Evolutionary conservation across 2,797 vertebrate species (phyloP).

Genomic region (Parotocinclus haroldoi): DNA sequence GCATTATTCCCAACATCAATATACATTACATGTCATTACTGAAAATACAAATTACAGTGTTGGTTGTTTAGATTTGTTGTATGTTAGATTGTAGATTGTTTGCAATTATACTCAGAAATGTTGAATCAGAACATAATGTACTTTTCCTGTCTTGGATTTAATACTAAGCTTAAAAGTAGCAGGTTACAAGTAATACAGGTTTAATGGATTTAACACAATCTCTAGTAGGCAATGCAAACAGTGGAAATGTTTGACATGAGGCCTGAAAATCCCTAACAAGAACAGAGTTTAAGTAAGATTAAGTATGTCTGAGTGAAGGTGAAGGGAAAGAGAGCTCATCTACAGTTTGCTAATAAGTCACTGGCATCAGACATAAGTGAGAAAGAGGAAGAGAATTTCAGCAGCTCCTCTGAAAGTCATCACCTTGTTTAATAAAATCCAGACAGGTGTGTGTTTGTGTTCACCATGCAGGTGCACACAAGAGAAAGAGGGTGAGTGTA

Average conservation of each 20-base stretch:
- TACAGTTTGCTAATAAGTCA: constrained; percentile 31
- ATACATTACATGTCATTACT: neutral
- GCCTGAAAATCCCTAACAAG: neutral
- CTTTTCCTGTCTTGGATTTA: no score
- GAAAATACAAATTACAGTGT: no score
- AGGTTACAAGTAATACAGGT: neutral
- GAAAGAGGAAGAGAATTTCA: constrained; percentile 38
- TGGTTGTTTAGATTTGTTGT: no score
- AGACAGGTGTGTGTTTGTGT: constrained; percentile 60
- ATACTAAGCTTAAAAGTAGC: no score
- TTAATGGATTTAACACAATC: neutral
- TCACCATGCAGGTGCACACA: constrained; percentile 62
- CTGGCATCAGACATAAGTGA: constrained; percentile 34
- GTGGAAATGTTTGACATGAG: neutral
- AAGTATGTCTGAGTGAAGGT: neutral
- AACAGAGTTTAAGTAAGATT: neutral
- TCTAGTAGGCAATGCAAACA: constrained; percentile 1
- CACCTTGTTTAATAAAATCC: constrained; percentile 52
- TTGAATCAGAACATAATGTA: no score
- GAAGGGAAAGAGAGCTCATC: constrained; percentile 2
- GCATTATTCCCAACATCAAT: neutral
- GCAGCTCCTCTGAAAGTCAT: constrained; percentile 40
- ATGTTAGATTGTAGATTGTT: no score
- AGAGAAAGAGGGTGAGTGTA: constrained; percentile 39
- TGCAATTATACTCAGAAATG: no score